Evolutionary conservation across 2,888 invertebrate species (phyloP), one percentile per base, ranked within the genome.

Genomic region (Crioceris asparagi): DNA sequence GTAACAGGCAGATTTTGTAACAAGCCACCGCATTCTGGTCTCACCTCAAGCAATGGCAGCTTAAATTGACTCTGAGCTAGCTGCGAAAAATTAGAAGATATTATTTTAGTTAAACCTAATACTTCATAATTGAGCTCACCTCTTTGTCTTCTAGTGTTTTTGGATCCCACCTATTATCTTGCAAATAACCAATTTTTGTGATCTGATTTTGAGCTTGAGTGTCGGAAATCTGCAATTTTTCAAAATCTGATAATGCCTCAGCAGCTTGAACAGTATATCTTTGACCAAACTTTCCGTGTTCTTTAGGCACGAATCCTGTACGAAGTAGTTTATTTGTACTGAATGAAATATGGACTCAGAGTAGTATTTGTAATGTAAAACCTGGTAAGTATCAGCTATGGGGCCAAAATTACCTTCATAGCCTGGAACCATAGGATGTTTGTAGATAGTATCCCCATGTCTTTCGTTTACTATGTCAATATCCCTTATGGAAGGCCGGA

Each of bases 391-490:
- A n/a, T n/a, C n/a, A n/a, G n/a, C n/a, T n/a, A n/a, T n/a, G n/a
- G n/a, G n/a, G n/a, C n/a, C n/a, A 27, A 14, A 29, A 15, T 36
- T 59, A 78, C 83, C 84, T 63, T 79, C 77, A 56, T 82, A 84
- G 25, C 82, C 80, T 12, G 83, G 81, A 44, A 79, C 67, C 62
- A 80, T 77, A 2, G 83, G 83, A 62, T 83, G 77, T 41, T 72
- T 72, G 59, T 79, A 83, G 18, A 79, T 69, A 1, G 79, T 71
- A 61, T 82, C 82, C 2, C 76, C 76, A 55, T 74, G 73, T 35
- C 72, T 66, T 7, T 74, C 71, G 47, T 76, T 76, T 3, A 83
- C 74, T 1, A 71, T 59, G 45, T 81, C 77, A 25, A 82, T 70
- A 51, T 81, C 82, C 37, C 67, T 67, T 55, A 75, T 69, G 0